These are phyloP conservation scores for Chymomyza fuscimana DNA, from an alignment of 2,888 invertebrate genomes.

Conservation along the genomic window DNA sequence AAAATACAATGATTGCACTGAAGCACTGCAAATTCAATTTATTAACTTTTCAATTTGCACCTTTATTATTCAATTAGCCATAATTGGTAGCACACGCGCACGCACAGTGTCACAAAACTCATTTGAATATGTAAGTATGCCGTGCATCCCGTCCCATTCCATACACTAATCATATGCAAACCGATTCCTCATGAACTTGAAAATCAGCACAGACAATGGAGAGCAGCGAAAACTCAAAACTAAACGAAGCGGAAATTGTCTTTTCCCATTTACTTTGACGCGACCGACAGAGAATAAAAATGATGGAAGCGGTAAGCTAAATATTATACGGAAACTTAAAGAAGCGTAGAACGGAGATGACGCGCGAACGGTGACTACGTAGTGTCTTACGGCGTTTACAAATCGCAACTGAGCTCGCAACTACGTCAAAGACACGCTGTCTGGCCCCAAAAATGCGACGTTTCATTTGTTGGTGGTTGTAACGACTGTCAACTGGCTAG, in stretches of 20 bases:
- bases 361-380: conserved; percentile 51
- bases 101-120: conserved; percentile 31
- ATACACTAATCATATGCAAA: conserved; percentile 44
- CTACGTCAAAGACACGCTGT: conserved; percentile 55
- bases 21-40: conserved; percentile 61
- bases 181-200: conserved; percentile 46
- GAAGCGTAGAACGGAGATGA: conserved; percentile 30
- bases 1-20: not conserved
- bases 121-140: not conserved
- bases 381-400: conserved; percentile 69
- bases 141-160: conserved; percentile 28
- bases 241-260: conserved; percentile 64
- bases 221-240: conserved; percentile 45
- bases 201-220: conserved; percentile 35
- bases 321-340: conserved; percentile 24
- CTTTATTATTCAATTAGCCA: conserved; percentile 70
- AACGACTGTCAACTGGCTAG: not conserved
- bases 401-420: conserved; percentile 76
- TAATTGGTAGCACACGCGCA: conserved; percentile 47
- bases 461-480: not conserved
- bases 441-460: conserved; percentile 32
- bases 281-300: conserved; percentile 28
- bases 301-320: conserved; percentile 25
- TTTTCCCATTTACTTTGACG: conserved; percentile 28
- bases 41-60: conserved; percentile 72